These are phyloP conservation scores for Rhagoletis zephyria DNA, from an alignment of 1,140 invertebrate genomes.

Conservation along the genomic window DNA sequence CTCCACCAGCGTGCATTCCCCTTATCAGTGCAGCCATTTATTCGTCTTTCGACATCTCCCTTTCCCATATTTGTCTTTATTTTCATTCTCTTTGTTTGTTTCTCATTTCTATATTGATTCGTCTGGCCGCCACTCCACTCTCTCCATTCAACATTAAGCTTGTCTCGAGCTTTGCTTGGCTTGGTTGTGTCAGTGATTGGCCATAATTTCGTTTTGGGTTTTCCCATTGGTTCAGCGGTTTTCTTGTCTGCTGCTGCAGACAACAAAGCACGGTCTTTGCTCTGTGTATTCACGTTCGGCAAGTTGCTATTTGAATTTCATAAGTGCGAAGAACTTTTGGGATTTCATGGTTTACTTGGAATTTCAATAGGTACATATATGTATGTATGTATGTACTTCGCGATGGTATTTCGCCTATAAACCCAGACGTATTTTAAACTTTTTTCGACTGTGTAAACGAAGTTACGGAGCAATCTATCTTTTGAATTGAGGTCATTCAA, in stretches of 20 bases:
- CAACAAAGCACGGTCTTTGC: slow-evolving; percentile 26
- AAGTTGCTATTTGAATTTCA: slow-evolving; percentile 16
- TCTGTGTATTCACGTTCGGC: not conserved
- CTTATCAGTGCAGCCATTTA: slow-evolving; percentile 12
- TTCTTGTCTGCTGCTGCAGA: slow-evolving; percentile 18
- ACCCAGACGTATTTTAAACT: too few relatives aligned
- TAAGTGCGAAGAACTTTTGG: not conserved
- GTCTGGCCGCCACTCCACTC: not conserved
- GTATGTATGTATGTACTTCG: too few relatives aligned
- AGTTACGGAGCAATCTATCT: too few relatives aligned
- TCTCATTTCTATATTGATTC: not conserved
- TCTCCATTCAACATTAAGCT: not conserved
- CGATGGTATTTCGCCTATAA: too few relatives aligned
- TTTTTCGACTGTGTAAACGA: too few relatives aligned
- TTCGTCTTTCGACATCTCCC: slow-evolving; percentile 31
- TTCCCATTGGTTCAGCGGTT: not conserved
- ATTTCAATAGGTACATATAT: too few relatives aligned
- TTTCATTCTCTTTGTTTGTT: slow-evolving; percentile 22
- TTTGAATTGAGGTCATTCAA: too few relatives aligned
- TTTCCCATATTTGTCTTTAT: not conserved
- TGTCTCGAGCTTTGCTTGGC: not conserved
- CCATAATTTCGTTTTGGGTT: slow-evolving; percentile 26
- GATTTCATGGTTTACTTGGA: not conserved
- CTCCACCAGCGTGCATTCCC: slow-evolving; percentile 15
- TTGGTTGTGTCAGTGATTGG: not conserved